Evolutionary conservation across 2,888 invertebrate genomes (phyloP).

Genomic region (Pollenia amentaria): DNA sequence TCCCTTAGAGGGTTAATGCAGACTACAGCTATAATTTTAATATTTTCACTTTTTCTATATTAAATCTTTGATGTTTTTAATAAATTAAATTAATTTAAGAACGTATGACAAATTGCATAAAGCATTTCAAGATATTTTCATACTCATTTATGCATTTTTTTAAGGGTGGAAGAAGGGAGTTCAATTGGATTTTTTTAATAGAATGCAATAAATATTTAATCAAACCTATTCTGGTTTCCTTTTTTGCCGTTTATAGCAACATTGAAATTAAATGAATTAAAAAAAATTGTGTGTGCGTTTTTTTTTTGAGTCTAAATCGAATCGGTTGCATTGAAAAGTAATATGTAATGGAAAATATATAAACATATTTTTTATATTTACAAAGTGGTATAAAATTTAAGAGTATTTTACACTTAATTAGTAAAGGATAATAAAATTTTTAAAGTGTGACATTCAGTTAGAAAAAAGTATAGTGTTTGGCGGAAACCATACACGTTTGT

Average conservation of each 20-base stretch:
- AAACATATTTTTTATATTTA: conserved; percentile 1
- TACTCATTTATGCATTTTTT: background rate
- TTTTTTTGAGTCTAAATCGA: background rate
- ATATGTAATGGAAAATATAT: conserved; percentile 14
- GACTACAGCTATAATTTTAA: background rate
- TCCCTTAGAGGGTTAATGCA: conserved; percentile 6
- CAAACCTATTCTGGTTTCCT: background rate
- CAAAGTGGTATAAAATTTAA: conserved; percentile 45
- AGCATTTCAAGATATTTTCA: background rate
- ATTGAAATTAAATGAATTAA: conserved; percentile 57
- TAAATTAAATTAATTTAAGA: conserved; percentile 69
- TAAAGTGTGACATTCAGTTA: background rate
- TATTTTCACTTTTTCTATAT: background rate
- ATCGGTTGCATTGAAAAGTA: conserved; percentile 24
- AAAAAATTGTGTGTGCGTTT: conserved; percentile 24
- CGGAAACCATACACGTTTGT: no score
- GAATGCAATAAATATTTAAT: conserved; percentile 51
- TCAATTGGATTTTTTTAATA: conserved; percentile 18
- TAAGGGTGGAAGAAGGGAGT: background rate
- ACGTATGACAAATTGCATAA: conserved; percentile 65
- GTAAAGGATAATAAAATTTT: conserved; percentile 38
- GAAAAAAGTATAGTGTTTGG: background rate
- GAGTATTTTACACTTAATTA: conserved; percentile 58
- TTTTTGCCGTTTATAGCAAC: background rate
- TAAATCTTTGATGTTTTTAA: conserved; percentile 49